phyloP scores from a whole-genome alignment of 2,113 vertebrate species.

The Meles meles region DNA sequence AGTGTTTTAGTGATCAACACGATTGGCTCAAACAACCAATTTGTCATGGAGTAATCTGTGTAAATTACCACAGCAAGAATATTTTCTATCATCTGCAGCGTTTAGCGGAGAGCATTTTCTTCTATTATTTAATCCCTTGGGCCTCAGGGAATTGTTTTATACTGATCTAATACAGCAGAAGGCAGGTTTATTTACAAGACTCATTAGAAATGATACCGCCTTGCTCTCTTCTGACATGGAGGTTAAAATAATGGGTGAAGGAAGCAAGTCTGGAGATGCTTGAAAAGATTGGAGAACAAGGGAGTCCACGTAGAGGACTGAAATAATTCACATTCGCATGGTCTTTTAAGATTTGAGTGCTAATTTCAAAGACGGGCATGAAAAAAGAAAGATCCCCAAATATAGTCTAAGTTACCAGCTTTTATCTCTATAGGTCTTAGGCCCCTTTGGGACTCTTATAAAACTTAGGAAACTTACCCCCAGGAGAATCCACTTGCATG shows the following conservation, averaged over 20 bases:
- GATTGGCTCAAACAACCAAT: slow-evolving; percentile 48
- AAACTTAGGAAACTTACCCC: background rate
- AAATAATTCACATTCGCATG: background rate
- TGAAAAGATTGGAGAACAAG: background rate
- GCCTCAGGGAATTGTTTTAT: slow-evolving; percentile 50
- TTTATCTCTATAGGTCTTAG: background rate
- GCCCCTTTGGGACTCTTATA: background rate
- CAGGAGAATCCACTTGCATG: background rate
- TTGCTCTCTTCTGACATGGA: slow-evolving; percentile 10
- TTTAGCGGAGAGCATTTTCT: slow-evolving; percentile 59
- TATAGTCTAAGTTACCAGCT: background rate
- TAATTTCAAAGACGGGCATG: background rate
- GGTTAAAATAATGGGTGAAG: background rate
- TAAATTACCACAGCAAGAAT: slow-evolving; percentile 26
- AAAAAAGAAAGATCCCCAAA: background rate
- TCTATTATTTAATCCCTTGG: slow-evolving; percentile 62
- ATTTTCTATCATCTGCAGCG: slow-evolving; percentile 47
- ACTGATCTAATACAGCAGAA: slow-evolving; percentile 49
- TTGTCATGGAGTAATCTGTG: slow-evolving; percentile 54
- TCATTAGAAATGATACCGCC: slow-evolving; percentile 36
- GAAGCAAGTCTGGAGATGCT: background rate
- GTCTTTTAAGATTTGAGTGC: background rate
- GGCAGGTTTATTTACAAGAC: slow-evolving; percentile 38
- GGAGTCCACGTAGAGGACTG: background rate
- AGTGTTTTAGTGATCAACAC: slow-evolving; percentile 22